phyloP scores from a whole-genome alignment of 2,113 vertebrate genomes.

The Chloropsis hardwickii region DNA sequence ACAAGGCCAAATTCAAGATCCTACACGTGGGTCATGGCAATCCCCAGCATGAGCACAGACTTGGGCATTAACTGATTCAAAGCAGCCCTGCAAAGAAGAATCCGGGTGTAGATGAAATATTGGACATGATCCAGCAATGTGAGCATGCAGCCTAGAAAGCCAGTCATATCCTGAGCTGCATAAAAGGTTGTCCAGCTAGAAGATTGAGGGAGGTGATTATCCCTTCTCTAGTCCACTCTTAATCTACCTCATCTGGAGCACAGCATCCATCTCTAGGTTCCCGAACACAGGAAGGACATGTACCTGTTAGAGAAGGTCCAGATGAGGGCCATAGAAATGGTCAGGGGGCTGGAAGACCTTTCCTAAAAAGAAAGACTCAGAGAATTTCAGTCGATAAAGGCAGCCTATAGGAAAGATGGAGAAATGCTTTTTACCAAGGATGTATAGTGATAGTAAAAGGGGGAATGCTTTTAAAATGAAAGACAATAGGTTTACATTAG shows the following conservation, averaged over 20 bases:
- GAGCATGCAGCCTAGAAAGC: background rate
- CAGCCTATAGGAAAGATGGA: background rate
- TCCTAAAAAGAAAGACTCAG: background rate
- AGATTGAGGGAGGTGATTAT: background rate
- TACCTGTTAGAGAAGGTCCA: background rate
- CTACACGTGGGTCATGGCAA: fast-evolving
- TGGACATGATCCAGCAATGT: background rate
- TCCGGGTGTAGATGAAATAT: background rate
- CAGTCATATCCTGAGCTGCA: background rate
- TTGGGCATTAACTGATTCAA: background rate
- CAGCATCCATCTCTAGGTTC: background rate
- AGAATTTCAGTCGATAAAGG: background rate
- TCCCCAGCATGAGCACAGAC: background rate
- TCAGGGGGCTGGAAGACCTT: background rate
- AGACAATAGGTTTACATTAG: background rate
- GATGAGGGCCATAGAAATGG: background rate
- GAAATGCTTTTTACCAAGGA: background rate
- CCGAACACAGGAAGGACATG: fast-evolving
- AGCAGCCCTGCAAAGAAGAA: background rate
- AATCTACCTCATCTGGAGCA: background rate
- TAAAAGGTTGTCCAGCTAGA: background rate
- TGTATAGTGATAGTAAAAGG: background rate
- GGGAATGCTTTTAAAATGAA: background rate
- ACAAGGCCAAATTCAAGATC: background rate
- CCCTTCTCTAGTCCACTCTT: fast-evolving